Evolutionary conservation across 2,888 invertebrate species (phyloP).

Genomic region (Siphlonurus alternatus): DNA sequence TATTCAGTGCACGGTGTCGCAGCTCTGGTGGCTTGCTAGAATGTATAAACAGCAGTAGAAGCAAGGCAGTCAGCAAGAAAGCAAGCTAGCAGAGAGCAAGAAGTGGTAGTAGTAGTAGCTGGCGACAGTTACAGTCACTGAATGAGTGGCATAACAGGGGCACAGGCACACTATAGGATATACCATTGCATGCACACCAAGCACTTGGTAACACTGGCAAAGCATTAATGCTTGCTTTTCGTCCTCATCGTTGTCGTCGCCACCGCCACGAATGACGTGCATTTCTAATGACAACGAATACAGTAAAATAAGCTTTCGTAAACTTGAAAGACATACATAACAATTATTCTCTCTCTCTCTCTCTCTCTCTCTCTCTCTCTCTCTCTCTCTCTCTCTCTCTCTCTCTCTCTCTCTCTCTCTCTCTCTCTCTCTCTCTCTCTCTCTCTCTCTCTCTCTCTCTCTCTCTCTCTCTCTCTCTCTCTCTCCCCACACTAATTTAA

Average conservation of each 20-base stretch:
- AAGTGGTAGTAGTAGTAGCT: no score
- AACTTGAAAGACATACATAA: conserved; percentile 1
- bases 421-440: no score
- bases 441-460: neutral
- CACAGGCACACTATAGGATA: no score
- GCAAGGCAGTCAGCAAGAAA: neutral
- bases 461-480: no score
- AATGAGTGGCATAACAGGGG: no score
- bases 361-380: neutral
- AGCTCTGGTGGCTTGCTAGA: neutral
- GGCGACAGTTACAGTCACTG: no score
- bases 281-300: neutral
- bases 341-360: neutral
- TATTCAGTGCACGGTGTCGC: neutral
- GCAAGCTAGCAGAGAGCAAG: neutral
- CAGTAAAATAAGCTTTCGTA: neutral
- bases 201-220: no score
- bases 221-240: no score
- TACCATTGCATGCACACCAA: no score
- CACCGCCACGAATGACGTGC: neutral
- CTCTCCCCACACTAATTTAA: neutral
- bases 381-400: neutral
- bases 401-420: no score
- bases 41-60: neutral
- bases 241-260: no score